Percentiles rank a stretch among this genome's conserved stretches.
These are phyloP conservation scores for Intellagama lesueurii DNA, from an alignment of 2,797 vertebrate genomes.

Conservation along the genomic window DNA sequence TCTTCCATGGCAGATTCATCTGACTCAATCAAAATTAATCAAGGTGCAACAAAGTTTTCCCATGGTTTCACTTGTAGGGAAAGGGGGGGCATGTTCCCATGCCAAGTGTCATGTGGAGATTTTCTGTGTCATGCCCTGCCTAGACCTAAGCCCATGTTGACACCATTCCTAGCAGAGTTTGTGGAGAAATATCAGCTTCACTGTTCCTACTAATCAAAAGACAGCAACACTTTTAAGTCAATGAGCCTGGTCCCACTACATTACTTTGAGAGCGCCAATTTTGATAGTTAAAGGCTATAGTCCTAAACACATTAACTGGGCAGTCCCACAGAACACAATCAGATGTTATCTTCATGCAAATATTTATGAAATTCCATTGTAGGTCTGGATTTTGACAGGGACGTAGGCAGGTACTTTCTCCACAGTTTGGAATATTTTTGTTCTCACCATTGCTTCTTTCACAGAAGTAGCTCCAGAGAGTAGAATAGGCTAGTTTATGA, in stretches of 20 bases:
- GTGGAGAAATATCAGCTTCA: too few species aligned
- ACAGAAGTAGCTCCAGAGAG: background rate
- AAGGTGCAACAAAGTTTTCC: background rate
- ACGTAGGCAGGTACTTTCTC: too few species aligned
- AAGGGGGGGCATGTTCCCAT: background rate
- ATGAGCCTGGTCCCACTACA: background rate
- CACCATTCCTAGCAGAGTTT: background rate
- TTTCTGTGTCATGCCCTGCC: background rate
- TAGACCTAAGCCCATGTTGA: background rate
- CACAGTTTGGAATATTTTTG: background rate
- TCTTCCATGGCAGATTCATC: background rate
- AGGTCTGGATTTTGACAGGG: background rate
- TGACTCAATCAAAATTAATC: background rate
- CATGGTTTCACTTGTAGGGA: background rate
- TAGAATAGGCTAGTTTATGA: background rate
- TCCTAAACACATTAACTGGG: too few species aligned
- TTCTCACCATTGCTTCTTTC: background rate
- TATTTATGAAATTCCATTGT: too few species aligned
- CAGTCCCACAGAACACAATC: too few species aligned
- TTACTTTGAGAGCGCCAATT: too few species aligned
- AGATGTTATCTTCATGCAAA: too few species aligned
- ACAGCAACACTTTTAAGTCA: too few species aligned
- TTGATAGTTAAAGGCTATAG: background rate
- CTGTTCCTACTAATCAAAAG: background rate
- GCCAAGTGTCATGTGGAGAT: background rate